Base-by-base conservation (phyloP, 2,797 vertebrate species). In the Clarias pachynema region DNA sequence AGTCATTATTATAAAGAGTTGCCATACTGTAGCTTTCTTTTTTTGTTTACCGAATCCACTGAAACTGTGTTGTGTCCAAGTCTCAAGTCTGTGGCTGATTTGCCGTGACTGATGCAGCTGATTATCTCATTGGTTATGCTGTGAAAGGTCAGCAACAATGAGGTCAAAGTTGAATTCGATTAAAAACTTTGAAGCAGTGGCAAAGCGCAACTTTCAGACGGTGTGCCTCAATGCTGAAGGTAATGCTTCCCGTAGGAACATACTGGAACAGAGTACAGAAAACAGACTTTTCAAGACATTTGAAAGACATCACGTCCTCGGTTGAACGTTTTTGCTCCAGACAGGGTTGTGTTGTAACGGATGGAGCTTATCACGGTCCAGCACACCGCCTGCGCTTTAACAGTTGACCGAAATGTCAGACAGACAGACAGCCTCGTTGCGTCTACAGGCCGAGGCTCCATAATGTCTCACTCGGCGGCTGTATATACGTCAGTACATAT, bases 301-400 rank as follows among this genome's bases (percentile, higher is more conserved):
- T 37, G 20, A 65, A 65, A 49, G 78, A 49, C 10, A 22, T 49
- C 2, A 79, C 53, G 56, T 86, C 22, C 84, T 79, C 56, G n/a
- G 63, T n/a, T 16, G 49, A 10, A 75, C 5, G 24, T 40, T 60
- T 85, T 79, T 22, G 44, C 31, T n/a, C 59, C 62, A 57, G 60
- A 82, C 65, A 29, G 29, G 56, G 26, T 60, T 72, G 69, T 44
- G 72, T 66, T 77, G 26, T 84, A 89, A 65, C 84, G 85, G 85
- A 85, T 85, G 80, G 20, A 66, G 26, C 73, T 91, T 88, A 90
- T 91, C 89, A 88, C 14, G 75, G 87, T 88, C 83, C 85, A 88
- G 73, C 89, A 90, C 83, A 89, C 86, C 49, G 83, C 74, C 62
- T 26, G 78, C 5, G 15, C 34, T 72, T 70, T 82, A 72, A 82